These are phyloP conservation scores for Triplophysa dalaica DNA, from an alignment of 2,113 vertebrate species.

Conservation along the genomic window DNA sequence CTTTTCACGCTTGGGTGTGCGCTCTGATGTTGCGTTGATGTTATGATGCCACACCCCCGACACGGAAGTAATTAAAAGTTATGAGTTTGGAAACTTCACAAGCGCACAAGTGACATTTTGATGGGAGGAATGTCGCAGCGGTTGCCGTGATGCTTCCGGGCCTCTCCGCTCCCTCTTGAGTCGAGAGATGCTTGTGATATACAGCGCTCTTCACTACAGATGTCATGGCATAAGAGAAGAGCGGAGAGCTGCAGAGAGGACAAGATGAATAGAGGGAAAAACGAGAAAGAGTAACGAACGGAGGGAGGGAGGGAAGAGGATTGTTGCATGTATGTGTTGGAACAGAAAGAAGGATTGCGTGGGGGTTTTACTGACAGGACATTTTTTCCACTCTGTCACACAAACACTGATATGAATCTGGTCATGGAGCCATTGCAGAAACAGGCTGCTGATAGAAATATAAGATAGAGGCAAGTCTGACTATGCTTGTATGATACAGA, in stretches of 20 bases:
- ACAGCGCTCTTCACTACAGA: neutral
- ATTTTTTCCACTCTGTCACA: constrained; percentile 22
- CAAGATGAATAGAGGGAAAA: neutral
- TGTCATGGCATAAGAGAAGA: neutral
- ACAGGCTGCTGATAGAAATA: neutral
- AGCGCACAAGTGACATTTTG: neutral
- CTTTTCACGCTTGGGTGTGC: neutral
- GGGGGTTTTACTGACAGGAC: neutral
- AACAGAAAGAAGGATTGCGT: neutral
- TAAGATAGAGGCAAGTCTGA: neutral
- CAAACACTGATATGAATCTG: constrained; percentile 36
- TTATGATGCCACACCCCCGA: constrained; percentile 22
- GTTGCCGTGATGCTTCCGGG: neutral
- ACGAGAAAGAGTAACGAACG: neutral
- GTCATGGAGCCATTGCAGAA: constrained; percentile 20
- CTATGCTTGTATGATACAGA: neutral
- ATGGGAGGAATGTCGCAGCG: neutral
- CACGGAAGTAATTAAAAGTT: constrained; percentile 28
- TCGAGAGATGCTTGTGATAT: constrained; percentile 6
- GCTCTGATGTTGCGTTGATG: neutral
- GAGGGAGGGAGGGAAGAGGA: neutral
- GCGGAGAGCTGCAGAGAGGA: neutral
- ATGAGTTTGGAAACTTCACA: constrained; percentile 3
- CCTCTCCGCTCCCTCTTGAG: constrained; percentile 19
- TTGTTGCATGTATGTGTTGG: neutral